Conservation (phyloP, 2,797 vertebrate species). For the Rallus crepitans region DNA sequence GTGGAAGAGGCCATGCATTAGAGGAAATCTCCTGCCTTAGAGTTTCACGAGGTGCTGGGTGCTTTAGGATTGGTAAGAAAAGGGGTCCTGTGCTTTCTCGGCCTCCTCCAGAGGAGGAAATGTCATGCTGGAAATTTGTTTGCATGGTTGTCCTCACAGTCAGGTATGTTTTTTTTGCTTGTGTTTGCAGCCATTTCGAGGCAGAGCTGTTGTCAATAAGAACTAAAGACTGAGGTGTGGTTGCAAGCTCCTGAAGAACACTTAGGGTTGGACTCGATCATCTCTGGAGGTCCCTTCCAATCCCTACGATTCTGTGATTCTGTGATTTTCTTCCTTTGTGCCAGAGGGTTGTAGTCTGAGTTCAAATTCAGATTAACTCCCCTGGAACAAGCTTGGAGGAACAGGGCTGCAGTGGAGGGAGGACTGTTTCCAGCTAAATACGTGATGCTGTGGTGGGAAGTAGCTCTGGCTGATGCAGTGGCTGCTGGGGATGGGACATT, state of each 20-base stretch:
- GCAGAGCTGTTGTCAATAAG: not conserved
- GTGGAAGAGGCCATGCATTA: not conserved
- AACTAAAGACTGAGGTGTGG: not conserved
- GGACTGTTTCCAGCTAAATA: not conserved
- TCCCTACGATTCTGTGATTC: too few species aligned
- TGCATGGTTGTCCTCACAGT: not conserved
- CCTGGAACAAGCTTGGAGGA: not conserved
- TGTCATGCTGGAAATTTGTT: not conserved
- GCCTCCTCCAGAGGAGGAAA: not conserved
- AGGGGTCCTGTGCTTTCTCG: not conserved
- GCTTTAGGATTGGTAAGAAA: not conserved
- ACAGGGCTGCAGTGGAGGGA: not conserved
- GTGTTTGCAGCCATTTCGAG: not conserved
- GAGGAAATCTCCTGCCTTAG: not conserved
- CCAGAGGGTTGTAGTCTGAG: not conserved
- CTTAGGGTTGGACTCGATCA: too few species aligned
- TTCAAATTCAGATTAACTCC: not conserved
- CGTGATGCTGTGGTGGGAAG: not conserved
- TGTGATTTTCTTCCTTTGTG: not conserved
- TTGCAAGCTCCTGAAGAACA: not conserved
- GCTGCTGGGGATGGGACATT: not conserved
- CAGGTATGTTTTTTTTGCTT: not conserved
- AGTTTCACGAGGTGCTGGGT: not conserved
- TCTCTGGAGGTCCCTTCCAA: too few species aligned
- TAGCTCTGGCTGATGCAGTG: accelerated